Evolutionary conservation across 2,888 invertebrate species (phyloP).

Genomic region (Eupithecia exiguata): DNA sequence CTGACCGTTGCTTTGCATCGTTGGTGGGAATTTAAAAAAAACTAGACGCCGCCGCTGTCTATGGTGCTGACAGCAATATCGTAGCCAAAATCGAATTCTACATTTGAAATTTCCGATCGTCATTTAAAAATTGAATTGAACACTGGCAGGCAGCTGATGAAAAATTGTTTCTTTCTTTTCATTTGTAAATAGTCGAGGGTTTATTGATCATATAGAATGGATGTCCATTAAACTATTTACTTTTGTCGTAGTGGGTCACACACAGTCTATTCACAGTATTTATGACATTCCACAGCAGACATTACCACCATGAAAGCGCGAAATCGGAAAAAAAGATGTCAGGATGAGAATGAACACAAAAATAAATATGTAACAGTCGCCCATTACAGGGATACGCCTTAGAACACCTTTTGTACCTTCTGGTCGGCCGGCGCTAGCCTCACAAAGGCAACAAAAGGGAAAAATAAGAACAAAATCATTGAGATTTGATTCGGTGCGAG

Average conservation of each 20-base stretch:
- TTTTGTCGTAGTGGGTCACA: slow-evolving; percentile 9
- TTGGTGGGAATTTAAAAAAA: slow-evolving; percentile 36
- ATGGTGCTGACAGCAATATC: not conserved
- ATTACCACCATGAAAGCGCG: slow-evolving; percentile 76
- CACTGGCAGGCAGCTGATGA: not conserved
- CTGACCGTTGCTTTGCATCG: slow-evolving; percentile 29
- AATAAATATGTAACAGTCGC: slow-evolving; percentile 82
- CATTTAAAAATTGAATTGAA: not conserved
- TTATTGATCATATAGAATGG: slow-evolving; percentile 10
- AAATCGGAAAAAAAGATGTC: slow-evolving; percentile 75
- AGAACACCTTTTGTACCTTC: slow-evolving; percentile 77
- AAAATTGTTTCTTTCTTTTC: not conserved
- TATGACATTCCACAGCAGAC: slow-evolving; percentile 31
- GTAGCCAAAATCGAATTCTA: not conserved
- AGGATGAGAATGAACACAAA: slow-evolving; percentile 80
- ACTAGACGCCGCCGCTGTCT: not conserved
- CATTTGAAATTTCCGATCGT: not conserved
- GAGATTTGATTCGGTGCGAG: slow-evolving; percentile 51
- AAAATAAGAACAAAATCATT: slow-evolving; percentile 70
- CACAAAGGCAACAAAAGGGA: slow-evolving; percentile 80
- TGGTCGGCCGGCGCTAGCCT: slow-evolving; percentile 82
- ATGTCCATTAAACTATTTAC: slow-evolving; percentile 17
- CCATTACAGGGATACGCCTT: slow-evolving; percentile 76
- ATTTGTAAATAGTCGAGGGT: slow-evolving; percentile 5
- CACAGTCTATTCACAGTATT: slow-evolving; percentile 17